These are phyloP conservation scores for Rynchops niger DNA, from an alignment of 2,113 vertebrate genomes.

Conservation along the genomic window DNA sequence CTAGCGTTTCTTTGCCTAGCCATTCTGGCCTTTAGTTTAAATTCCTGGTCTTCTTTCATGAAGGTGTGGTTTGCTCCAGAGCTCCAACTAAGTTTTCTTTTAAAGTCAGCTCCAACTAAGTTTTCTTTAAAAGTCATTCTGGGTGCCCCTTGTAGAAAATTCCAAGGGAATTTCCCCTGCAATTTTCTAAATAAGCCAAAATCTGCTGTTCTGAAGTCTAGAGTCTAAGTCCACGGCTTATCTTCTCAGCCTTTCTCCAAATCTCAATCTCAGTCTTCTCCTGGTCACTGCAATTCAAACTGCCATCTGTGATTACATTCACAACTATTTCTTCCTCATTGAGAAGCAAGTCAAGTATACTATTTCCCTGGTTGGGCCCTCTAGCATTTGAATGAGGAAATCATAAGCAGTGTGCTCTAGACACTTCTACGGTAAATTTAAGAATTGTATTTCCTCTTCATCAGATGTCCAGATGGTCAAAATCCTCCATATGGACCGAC, in stretches of 20 bases:
- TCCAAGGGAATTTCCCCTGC: background rate
- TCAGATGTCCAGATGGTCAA: background rate
- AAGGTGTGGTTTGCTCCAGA: background rate
- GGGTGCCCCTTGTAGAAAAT: background rate
- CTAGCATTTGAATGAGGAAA: background rate
- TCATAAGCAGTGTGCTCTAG: background rate
- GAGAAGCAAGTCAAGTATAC: background rate
- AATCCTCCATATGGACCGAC: background rate
- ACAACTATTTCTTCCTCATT: accelerated
- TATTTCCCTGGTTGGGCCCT: background rate
- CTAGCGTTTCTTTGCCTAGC: background rate
- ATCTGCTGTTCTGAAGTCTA: background rate
- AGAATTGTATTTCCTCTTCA: background rate
- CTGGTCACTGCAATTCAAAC: background rate
- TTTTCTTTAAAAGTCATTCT: background rate
- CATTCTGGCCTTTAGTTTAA: background rate
- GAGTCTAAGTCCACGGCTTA: background rate
- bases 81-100: background rate
- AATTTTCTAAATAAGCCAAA: background rate
- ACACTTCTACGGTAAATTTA: background rate
- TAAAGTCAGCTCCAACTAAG: background rate
- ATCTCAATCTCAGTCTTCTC: background rate
- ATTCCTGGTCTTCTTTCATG: background rate
- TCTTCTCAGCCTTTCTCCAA: background rate
- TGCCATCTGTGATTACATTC: background rate